Evolutionary conservation across 2,888 invertebrate species (phyloP).

Genomic region (Cephus rjabovi): DNA sequence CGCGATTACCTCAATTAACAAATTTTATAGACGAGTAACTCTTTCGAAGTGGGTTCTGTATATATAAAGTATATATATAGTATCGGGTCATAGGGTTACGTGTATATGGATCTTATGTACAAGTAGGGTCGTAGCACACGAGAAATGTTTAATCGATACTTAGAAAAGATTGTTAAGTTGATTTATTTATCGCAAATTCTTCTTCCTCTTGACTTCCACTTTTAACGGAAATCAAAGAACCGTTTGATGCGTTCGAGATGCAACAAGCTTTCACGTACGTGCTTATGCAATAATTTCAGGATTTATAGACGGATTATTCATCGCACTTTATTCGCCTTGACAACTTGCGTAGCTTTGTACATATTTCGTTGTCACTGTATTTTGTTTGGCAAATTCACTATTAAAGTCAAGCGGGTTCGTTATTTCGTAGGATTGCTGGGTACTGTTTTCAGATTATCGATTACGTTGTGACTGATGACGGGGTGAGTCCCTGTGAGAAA

Average conservation of each 20-base stretch:
- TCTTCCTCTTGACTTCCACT: background rate
- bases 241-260: background rate
- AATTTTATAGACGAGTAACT: background rate
- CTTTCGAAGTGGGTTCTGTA: background rate
- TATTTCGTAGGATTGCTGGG: slow-evolving; percentile 19
- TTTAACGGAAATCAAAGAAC: background rate
- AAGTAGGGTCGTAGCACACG: background rate
- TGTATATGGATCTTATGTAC: background rate
- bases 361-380: background rate
- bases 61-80: background rate
- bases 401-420: slow-evolving; percentile 34
- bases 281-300: background rate
- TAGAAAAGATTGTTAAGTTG: background rate
- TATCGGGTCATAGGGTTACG: background rate
- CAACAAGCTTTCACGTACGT: background rate
- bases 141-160: background rate
- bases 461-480: slow-evolving; percentile 11
- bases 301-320: background rate
- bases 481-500: slow-evolving; percentile 7
- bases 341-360: background rate
- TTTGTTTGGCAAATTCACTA: background rate
- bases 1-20: background rate
- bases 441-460: slow-evolving; percentile 34
- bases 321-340: background rate
- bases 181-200: background rate